phyloP scores from a whole-genome alignment of 2,797 vertebrate species.

The Calcarius lapponicus region DNA sequence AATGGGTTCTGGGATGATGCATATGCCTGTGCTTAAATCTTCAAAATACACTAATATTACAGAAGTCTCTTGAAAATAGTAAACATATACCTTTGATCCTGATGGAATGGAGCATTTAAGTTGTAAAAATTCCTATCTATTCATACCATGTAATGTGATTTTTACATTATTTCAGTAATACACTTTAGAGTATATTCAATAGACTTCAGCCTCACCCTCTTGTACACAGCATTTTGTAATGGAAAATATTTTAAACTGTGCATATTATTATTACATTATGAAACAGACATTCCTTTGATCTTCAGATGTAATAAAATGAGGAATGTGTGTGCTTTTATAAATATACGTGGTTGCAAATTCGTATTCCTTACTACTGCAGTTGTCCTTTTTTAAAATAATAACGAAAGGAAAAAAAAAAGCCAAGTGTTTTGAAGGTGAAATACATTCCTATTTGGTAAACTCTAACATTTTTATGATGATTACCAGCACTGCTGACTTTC shows the following conservation, averaged over 20 bases:
- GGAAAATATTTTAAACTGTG: constrained; percentile 70
- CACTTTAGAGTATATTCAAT: constrained; percentile 13
- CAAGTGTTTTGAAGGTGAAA: constrained; percentile 68
- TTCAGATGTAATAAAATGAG: constrained; percentile 63
- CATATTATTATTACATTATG: constrained; percentile 63
- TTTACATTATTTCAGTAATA: neutral
- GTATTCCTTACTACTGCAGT: constrained; percentile 62
- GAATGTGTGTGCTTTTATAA: constrained; percentile 69
- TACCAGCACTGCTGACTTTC: constrained; percentile 64
- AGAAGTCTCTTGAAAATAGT: neutral
- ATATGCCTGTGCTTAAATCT: neutral
- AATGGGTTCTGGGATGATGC: neutral
- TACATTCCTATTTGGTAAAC: constrained; percentile 69
- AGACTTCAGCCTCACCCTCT: constrained; percentile 35
- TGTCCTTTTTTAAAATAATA: constrained; percentile 36
- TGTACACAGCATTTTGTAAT: constrained; percentile 66
- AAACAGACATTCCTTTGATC: constrained; percentile 56
- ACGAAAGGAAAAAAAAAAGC: neutral
- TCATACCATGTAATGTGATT: neutral
- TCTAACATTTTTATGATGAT: constrained; percentile 63
- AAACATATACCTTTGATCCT: neutral
- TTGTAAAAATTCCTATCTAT: constrained; percentile 4
- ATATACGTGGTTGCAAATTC: constrained; percentile 59
- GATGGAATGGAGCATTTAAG: neutral
- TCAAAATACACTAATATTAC: neutral